Evolutionary conservation across 1,140 invertebrate species (phyloP).

Genomic region (Drosophila ohnishii): DNA sequence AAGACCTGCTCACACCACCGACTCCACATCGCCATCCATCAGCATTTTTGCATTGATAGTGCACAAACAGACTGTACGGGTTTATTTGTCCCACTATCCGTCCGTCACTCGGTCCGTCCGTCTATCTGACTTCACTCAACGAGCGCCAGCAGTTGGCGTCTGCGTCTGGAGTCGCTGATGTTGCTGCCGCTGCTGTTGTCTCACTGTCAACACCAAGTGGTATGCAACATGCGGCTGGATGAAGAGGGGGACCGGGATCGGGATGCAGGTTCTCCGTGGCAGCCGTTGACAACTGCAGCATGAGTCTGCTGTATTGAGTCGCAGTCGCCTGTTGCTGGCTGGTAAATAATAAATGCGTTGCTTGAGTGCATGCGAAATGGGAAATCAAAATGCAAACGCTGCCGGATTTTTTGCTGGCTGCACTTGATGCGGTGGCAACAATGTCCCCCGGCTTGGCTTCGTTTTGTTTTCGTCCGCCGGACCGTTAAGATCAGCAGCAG

Average conservation of each 20-base stretch:
- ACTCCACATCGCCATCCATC: slow-evolving; percentile 1
- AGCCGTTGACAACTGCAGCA: slow-evolving; percentile 72
- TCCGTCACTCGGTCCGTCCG: slow-evolving; percentile 25
- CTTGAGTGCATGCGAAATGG: slow-evolving; percentile 77
- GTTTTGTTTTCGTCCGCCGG: slow-evolving; percentile 68
- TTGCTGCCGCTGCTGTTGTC: slow-evolving; percentile 47
- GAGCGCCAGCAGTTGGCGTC: slow-evolving; percentile 71
- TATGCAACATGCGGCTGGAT: slow-evolving; percentile 65
- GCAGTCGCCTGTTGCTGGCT: slow-evolving; percentile 43
- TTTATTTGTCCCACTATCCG: slow-evolving; percentile 42
- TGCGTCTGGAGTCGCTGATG: slow-evolving; percentile 41
- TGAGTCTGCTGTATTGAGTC: slow-evolving; percentile 72
- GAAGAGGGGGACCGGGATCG: not conserved
- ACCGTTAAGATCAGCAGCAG: slow-evolving; percentile 67
- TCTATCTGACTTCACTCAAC: slow-evolving; percentile 61
- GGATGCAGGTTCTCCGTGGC: slow-evolving; percentile 56
- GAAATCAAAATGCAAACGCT: slow-evolving; percentile 77
- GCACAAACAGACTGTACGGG: slow-evolving; percentile 22
- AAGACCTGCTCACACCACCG: not conserved
- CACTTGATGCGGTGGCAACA: slow-evolving; percentile 49
- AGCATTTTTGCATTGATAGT: slow-evolving; percentile 31
- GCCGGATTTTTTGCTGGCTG: slow-evolving; percentile 67
- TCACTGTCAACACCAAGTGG: slow-evolving; percentile 74
- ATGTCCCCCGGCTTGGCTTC: slow-evolving; percentile 49
- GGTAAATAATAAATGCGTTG: slow-evolving; percentile 81